These are phyloP conservation scores for Wasmannia auropunctata DNA, from an alignment of 1,140 invertebrate genomes.

Conservation along the genomic window DNA sequence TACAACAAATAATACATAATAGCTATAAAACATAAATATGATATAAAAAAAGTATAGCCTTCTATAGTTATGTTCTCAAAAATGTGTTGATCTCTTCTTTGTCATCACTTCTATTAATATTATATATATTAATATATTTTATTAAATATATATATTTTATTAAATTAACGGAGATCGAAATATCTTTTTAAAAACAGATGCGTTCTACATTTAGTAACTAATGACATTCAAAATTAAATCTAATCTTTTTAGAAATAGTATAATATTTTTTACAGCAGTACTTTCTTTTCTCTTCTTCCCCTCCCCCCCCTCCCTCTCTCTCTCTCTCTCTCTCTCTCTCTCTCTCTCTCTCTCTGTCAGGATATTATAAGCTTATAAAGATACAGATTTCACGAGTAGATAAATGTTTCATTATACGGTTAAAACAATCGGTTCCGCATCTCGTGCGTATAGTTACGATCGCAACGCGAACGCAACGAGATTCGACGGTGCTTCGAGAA, in stretches of 20 bases:
- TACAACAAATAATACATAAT: too few relatives aligned
- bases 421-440: not conserved
- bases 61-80: not conserved
- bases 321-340: not conserved
- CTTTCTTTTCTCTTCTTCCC: not conserved
- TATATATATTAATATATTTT: too few relatives aligned
- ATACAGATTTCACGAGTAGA: not conserved
- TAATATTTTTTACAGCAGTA: not conserved
- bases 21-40: too few relatives aligned
- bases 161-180: too few relatives aligned
- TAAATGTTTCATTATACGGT: not conserved
- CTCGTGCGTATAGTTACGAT: constrained; percentile 5
- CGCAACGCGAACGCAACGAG: constrained; percentile 16
- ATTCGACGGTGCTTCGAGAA: constrained; percentile 6
- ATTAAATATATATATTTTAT: too few relatives aligned
- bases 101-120: not conserved
- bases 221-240: not conserved
- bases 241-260: not conserved
- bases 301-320: not conserved
- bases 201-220: not conserved
- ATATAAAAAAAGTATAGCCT: not conserved
- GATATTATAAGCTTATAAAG: constrained; percentile 3
- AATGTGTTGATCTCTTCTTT: not conserved
- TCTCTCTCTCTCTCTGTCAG: not conserved
- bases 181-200: not conserved